Conservation (phyloP, 1,140 invertebrate species). For the Alviniconcha marisindica region DNA sequence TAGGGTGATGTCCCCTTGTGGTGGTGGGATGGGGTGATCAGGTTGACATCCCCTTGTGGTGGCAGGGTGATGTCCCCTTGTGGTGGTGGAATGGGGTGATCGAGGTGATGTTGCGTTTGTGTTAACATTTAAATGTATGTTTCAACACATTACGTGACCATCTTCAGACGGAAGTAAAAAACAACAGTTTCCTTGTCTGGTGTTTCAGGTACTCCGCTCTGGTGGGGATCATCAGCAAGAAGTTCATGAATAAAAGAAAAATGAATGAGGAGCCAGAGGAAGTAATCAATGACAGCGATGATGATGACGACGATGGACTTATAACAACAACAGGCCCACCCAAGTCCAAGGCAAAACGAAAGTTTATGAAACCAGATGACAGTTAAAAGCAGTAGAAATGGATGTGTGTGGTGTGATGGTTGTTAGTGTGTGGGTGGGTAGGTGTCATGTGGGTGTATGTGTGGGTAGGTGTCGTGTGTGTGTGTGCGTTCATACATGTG, state of each 20-base stretch:
- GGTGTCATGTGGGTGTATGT: neutral
- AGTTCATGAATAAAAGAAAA: constrained; percentile 50
- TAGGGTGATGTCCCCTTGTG: too few species aligned
- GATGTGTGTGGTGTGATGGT: too few species aligned
- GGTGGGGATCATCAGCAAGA: constrained; percentile 49
- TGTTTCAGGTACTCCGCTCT: constrained; percentile 46
- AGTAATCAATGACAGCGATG: neutral
- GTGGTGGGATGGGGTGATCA: neutral
- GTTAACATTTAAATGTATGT: neutral
- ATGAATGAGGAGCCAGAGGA: neutral
- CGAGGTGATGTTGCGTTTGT: neutral
- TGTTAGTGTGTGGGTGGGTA: neutral
- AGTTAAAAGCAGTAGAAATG: neutral
- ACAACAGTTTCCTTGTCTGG: neutral
- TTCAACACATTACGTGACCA: neutral
- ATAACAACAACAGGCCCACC: too few species aligned
- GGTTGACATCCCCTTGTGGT: neutral
- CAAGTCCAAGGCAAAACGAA: neutral
- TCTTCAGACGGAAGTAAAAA: neutral
- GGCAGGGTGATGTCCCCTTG: neutral
- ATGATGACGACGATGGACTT: neutral
- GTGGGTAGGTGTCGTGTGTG: neutral
- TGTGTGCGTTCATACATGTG: too few species aligned
- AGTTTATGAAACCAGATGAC: constrained; percentile 8
- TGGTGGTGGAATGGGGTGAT: neutral